phyloP scores from a whole-genome alignment of 2,113 vertebrate species.

The Acinonyx jubatus region DNA sequence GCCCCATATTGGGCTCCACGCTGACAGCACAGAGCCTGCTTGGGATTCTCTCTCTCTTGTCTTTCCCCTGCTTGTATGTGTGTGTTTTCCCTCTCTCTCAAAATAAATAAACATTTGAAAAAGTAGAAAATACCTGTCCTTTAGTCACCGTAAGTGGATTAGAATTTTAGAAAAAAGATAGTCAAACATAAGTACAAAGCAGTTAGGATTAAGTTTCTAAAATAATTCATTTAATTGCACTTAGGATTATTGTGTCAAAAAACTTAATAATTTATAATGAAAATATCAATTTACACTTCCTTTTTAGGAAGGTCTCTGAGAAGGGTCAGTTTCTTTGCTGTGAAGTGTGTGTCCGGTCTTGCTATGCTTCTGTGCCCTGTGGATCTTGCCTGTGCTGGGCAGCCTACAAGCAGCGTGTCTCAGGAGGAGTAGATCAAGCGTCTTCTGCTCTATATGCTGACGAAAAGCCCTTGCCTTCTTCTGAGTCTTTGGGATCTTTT shows the following conservation, averaged over 20 bases:
- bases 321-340: background rate
- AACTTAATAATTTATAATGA: background rate
- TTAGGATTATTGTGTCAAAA: background rate
- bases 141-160: background rate
- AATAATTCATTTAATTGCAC: background rate
- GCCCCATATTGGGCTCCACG: too few species aligned
- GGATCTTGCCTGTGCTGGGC: background rate
- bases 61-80: too few species aligned
- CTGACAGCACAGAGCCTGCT: too few species aligned
- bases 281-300: background rate
- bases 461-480: background rate
- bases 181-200: background rate
- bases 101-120: too few species aligned
- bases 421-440: background rate
- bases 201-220: background rate
- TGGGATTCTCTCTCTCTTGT: too few species aligned
- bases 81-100: too few species aligned
- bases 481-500: background rate
- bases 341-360: background rate
- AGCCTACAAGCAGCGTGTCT: rapidly evolving
- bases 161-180: background rate
- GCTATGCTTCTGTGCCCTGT: background rate
- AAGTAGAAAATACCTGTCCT: background rate
- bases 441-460: background rate
- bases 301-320: background rate